These are phyloP conservation scores for Mus pahari DNA, from an alignment of 2,113 vertebrate species.

Conservation along the genomic window DNA sequence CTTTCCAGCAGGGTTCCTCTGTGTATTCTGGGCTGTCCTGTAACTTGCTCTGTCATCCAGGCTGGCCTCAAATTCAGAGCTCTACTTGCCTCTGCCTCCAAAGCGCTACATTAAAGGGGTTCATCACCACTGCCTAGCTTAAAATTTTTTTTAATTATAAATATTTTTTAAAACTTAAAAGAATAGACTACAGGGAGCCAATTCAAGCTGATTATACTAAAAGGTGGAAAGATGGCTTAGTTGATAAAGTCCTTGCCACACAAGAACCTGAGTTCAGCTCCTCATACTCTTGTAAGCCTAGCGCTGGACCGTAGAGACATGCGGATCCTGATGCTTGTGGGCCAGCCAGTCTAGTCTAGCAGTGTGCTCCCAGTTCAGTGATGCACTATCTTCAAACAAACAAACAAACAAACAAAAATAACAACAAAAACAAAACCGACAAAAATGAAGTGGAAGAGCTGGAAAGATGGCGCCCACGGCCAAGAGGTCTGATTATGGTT, in stretches of 20 bases:
- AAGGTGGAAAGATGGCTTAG: background rate
- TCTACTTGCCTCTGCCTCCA: background rate
- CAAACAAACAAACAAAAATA: background rate
- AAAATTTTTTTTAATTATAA: background rate
- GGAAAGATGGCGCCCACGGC: background rate
- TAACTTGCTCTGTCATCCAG: background rate
- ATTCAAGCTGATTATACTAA: background rate
- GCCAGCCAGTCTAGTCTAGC: background rate
- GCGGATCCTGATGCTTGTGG: background rate
- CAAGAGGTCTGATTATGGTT: background rate
- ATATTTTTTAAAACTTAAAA: background rate
- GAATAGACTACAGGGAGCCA: background rate
- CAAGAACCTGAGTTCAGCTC: background rate
- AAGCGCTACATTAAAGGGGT: background rate
- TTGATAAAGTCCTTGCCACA: background rate
- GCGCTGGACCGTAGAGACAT: background rate
- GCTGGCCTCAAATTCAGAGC: background rate
- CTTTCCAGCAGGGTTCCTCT: background rate
- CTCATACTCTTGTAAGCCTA: background rate
- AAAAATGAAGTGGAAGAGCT: background rate
- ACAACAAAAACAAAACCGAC: no score
- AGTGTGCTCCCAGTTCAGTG: background rate
- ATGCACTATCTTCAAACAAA: background rate
- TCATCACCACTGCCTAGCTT: background rate
- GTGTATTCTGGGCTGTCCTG: background rate